Evolutionary conservation across 1,140 invertebrate genomes (phyloP), one percentile per base, ranked within the genome.

Genomic region (Caerostris extrusa): DNA sequence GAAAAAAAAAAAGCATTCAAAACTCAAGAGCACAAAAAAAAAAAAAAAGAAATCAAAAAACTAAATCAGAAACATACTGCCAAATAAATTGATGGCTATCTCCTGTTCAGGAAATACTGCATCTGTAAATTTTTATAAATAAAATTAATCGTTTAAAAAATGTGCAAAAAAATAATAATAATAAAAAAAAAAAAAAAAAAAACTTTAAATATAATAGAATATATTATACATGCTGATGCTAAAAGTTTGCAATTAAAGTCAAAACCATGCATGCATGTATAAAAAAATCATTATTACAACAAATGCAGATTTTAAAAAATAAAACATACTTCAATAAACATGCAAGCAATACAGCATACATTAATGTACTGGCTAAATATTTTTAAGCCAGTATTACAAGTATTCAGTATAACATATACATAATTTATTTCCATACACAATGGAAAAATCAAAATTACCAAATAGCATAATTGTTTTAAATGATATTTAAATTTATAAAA

Each of bases 1-100:
- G 34, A 34, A 34, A 34, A 34, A n/a, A 81, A 5, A 61, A 19
- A 56, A 67, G 17, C 50, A 92, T 8, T 34, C 6, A 81, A 77
- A 89, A 89, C n/a, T 82, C 53, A 81, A 17, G 55, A 89, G 14
- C 34, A 69, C 34, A 17, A 71, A 69, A 93, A 6, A 93, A 77
- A 77, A 93, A 17, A 69, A 81, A 81, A 10, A 50, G 8, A 90
- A 90, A 94, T 88, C 60, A 94, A 61, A 92, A 77, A 82, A 94
- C 53, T 50, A 85, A 94, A 94, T 94, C 57, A 61, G 34, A 87
- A 90, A 95, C 94, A 88, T 94, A 95, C 95, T 94, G 95, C 96
- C 96, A 95, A 96, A 96, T 86, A 96, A 95, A 94, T 96, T 96
- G 91, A 96, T 95, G 92, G 95, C 95, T 94, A 96, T 96, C 94